Percentiles rank a stretch among this genome's conserved stretches.
Conservation (phyloP, 2,113 vertebrate species). For the Thomomys bottae region DNA sequence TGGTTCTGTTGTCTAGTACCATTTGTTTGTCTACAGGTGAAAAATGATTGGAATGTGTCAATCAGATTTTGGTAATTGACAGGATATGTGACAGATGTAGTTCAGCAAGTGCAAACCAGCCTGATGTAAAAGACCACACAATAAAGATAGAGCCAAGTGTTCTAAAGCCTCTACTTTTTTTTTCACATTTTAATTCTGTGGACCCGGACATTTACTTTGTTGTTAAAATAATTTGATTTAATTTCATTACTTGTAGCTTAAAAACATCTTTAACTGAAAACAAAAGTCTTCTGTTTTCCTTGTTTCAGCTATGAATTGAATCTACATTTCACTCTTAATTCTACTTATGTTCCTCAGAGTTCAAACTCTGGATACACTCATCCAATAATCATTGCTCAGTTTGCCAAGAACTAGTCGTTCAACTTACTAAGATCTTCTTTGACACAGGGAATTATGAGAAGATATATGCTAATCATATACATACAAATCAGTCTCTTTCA, state of each 20-base stretch:
- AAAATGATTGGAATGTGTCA: background rate
- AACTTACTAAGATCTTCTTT: constrained; percentile 13
- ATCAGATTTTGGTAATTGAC: background rate
- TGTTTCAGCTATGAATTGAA: background rate
- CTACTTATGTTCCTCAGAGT: background rate
- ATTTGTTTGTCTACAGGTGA: background rate
- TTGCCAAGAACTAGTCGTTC: background rate
- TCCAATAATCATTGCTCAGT: background rate
- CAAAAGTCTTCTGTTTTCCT: background rate
- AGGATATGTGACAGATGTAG: background rate
- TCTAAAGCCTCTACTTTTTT: background rate
- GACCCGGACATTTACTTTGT: background rate
- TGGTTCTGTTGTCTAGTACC: background rate
- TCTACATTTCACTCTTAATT: background rate
- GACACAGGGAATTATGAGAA: background rate
- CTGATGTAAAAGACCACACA: background rate
- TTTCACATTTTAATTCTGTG: background rate
- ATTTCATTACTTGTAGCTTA: background rate
- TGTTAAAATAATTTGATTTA: constrained; percentile 27
- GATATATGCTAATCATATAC: background rate
- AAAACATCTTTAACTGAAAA: background rate
- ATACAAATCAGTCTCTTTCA: background rate
- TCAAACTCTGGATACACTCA: background rate
- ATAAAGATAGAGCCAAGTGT: background rate
- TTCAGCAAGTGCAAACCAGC: background rate